These are phyloP conservation scores for Megaustenia siamemsis DNA, from an alignment of 2,888 invertebrate species.

Conservation along the genomic window DNA sequence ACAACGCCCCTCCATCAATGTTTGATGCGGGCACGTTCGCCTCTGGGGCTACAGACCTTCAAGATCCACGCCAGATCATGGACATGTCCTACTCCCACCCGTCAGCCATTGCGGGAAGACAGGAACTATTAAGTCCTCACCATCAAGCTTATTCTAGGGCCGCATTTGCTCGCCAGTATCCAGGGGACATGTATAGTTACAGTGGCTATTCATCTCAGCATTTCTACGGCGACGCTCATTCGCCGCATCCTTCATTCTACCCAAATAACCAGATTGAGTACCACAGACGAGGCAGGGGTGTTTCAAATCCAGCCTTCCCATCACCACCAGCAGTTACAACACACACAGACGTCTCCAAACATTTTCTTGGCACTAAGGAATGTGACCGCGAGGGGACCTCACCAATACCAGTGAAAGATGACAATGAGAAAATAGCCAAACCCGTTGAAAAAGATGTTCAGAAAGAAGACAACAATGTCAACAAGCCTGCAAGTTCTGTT, in stretches of 20 bases:
- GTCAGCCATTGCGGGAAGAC: conserved; percentile 56
- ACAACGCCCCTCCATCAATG: conserved; percentile 59
- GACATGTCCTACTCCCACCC: conserved; percentile 73
- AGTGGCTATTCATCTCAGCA: conserved; percentile 58
- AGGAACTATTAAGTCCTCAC: conserved; percentile 64
- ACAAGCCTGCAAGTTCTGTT: not conserved
- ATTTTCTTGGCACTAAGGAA: conserved; percentile 37
- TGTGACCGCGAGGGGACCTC: not conserved
- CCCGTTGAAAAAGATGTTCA: not conserved
- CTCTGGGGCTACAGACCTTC: conserved; percentile 62
- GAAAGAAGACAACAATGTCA: conserved; percentile 1
- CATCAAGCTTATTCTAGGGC: conserved; percentile 62
- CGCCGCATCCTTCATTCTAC: conserved; percentile 31
- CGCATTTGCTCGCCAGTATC: conserved; percentile 57
- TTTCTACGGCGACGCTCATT: conserved; percentile 52
- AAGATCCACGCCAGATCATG: conserved; percentile 72
- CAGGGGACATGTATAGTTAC: conserved; percentile 64
- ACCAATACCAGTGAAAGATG: conserved; percentile 36
- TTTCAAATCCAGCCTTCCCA: conserved; percentile 10
- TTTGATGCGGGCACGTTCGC: conserved; percentile 45
- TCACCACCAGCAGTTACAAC: not conserved
- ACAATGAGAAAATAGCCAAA: conserved; percentile 30
- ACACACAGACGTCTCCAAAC: conserved; percentile 22
- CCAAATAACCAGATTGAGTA: conserved; percentile 33
- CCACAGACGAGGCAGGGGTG: conserved; percentile 26